Percentiles rank a stretch among this genome's conserved stretches.
These are phyloP conservation scores for Xestia ashworthii DNA, from an alignment of 2,888 invertebrate species.

Conservation along the genomic window DNA sequence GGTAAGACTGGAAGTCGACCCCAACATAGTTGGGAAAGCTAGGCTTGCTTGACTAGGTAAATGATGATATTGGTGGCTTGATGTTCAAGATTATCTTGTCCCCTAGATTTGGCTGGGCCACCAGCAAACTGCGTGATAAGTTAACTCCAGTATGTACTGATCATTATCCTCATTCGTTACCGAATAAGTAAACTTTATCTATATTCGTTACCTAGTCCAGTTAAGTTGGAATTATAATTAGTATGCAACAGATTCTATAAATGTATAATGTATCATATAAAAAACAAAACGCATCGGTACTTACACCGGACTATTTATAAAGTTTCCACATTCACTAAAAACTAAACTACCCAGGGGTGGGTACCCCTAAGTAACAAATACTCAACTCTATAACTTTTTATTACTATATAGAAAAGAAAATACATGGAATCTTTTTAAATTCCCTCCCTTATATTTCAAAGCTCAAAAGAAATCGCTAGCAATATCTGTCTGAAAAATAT, in stretches of 20 bases:
- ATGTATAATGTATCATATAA: not conserved
- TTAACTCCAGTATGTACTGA: not conserved
- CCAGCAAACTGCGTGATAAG: not conserved
- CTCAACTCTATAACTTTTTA: conserved; percentile 64
- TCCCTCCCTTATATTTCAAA: conserved; percentile 90
- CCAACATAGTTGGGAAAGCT: too few species aligned
- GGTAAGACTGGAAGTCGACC: too few species aligned
- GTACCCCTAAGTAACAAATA: conserved; percentile 48
- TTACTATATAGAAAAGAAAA: conserved; percentile 79
- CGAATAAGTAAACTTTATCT: not conserved
- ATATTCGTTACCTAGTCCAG: not conserved
- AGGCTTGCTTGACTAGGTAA: too few species aligned
- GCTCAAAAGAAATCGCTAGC: conserved; percentile 91
- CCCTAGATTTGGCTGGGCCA: not conserved
- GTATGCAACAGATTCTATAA: not conserved
- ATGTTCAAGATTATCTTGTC: not conserved
- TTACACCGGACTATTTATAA: conserved; percentile 60
- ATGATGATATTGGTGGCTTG: too few species aligned
- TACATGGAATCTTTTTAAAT: conserved; percentile 85
- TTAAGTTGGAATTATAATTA: not conserved
- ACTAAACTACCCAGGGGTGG: conserved; percentile 42
- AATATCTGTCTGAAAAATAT: conserved; percentile 91
- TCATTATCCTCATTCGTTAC: not conserved
- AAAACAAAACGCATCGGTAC: conserved; percentile 55
- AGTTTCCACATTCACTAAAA: conserved; percentile 65